Evolutionary conservation across 1,140 invertebrate genomes (phyloP), one percentile per base, ranked within the genome.

Genomic region (Phymorhynchus buccinoides): DNA sequence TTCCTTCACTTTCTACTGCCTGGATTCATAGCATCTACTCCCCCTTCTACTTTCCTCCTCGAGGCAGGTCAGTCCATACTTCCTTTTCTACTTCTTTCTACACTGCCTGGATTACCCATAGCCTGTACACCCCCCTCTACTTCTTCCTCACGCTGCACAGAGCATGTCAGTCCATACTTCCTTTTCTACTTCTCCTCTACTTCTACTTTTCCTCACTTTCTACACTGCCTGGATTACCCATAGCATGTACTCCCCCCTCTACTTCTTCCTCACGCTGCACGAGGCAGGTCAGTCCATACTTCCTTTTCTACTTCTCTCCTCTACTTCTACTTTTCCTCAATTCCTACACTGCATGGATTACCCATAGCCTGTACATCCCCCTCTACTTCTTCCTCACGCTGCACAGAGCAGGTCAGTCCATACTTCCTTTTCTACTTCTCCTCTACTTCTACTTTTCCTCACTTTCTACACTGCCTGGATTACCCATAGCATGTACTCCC

Each of bases 81-180:
- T 9, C 18, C 44, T 18, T 18, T 9, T 48, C 44, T 48, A 48
- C 44, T 48, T 48, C 44, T 48, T n/a, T n/a, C n/a, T n/a, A n/a
- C n/a, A n/a, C n/a, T n/a, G n/a, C n/a, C n/a, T 99, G 98, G 97
- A 96, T 96, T 22, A 97, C 98, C 22, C 98, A 99, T 92, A 96
- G 96, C 35, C 95, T 99, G 0, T 99, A 99, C 91, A 95, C 99
- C 56, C 91, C 7, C 44, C 44, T 48, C 44, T 48, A 48, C 91
- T 95, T 96, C 3, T 94, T 99, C 6, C 97, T 96, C 89, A 93
- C 99, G 37, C 95, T 99, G 75, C 99, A 99, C 89, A 99, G 99
- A 0, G 41, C 73, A 7, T 88, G 4, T 93, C 98, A 68, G 7
- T n/a, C 44, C 44, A 48, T 48, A 48, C 44, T 48, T 9, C 18